These are phyloP conservation scores for Tryphoninae sp. DNA, from an alignment of 2,888 invertebrate species.

Conservation along the genomic window DNA sequence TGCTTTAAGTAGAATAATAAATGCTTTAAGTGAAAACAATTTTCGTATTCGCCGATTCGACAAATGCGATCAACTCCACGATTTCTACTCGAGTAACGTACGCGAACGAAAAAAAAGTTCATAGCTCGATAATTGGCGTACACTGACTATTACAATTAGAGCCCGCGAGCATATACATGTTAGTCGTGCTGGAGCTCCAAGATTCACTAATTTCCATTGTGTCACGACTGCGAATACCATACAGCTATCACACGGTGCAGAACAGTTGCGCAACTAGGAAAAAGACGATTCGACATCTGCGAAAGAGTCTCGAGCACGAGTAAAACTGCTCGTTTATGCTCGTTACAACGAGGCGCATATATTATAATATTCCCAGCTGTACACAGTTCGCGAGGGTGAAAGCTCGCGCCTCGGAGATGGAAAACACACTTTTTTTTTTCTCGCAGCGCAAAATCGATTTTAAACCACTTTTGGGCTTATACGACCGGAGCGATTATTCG, in stretches of 20 bases:
- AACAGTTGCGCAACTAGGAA: conserved; percentile 51
- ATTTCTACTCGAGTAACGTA: not conserved
- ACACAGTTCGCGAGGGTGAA: conserved; percentile 32
- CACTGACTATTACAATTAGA: conserved; percentile 43
- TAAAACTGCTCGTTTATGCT: conserved; percentile 45
- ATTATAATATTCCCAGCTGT: not conserved
- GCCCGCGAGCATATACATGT: conserved; percentile 20
- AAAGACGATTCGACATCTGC: conserved; percentile 51
- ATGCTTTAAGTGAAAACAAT: not conserved
- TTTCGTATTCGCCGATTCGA: not conserved
- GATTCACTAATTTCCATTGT: conserved; percentile 52
- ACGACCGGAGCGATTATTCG: conserved; percentile 51
- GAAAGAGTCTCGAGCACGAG: conserved; percentile 18
- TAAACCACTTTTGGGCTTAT: conserved; percentile 46
- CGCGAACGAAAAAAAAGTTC: not conserved
- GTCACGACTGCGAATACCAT: conserved; percentile 31
- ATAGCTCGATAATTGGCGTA: conserved; percentile 41
- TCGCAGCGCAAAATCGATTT: conserved; percentile 52
- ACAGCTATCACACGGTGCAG: conserved; percentile 20
- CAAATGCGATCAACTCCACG: not conserved
- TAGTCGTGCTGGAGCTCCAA: conserved; percentile 15
- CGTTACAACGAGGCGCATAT: conserved; percentile 41
- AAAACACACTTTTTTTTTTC: conserved; percentile 21
- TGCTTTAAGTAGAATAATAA: not conserved
- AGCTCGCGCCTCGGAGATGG: conserved; percentile 32